Evolutionary conservation across 2,797 vertebrate species (phyloP), one percentile per base, ranked within the genome.

Genomic region (Sandelia bainsii): DNA sequence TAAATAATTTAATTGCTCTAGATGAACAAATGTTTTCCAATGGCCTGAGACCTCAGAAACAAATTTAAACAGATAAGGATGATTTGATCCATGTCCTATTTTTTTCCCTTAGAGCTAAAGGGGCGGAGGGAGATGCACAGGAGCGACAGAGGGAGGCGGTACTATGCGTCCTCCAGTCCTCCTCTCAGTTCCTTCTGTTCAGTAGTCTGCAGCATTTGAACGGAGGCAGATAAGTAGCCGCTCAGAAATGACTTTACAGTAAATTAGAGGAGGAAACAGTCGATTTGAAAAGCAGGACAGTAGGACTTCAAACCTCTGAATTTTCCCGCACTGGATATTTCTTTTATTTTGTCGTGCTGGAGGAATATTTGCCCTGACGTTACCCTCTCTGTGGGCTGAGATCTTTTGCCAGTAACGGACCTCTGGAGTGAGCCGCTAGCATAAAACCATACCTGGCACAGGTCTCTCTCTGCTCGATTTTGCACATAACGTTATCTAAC

Each of bases 131-230:
- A 90, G 87, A 83, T 73, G 84, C 81, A 42, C 62, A 52, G 71
- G 44, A 70, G 73, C 25, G 44, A 20, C 11, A 58, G 74, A 88
- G 61, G 69, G 74, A 71, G 91, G 91, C 87, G 90, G 91, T 85
- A 2, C 87, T 88, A 58, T 62, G 85, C 79, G 81, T 89, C 86
- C 86, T 87, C 75, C 87, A 56, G 69, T 84, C 87, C 82, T 85
- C 83, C 79, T 88, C 83, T 72, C 77, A 11, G 14, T 75, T 84
- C 67, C 20, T 53, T 58, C 54, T 6, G 56, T 37, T 64, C 76
- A 72, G 56, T 81, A 56, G 53, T 19, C 39, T 69, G 69, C 75
- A 25, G 87, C 83, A 17, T 82, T 77, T 82, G 80, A 79, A 76
- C 73, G 62, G 61, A 78, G 76, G 29, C 70, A 64, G 67, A 39